Evolutionary conservation across 2,113 vertebrate genomes (phyloP).

Genomic region (Hippocampus zosterae): DNA sequence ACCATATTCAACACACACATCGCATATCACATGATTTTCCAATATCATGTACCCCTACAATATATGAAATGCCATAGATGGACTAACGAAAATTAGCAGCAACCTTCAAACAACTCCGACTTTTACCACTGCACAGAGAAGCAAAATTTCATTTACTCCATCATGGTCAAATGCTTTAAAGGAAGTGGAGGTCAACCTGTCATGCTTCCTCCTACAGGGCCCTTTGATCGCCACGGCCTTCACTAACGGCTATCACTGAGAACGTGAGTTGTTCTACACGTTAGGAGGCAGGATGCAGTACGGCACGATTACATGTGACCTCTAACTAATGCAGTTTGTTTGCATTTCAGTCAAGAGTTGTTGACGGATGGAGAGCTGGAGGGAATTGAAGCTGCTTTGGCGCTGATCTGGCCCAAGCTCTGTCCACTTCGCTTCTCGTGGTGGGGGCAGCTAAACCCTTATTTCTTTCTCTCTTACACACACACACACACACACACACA

Average conservation of each 20-base stretch:
- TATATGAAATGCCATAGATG: too few species aligned
- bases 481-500: conserved; percentile 19
- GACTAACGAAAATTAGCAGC: too few species aligned
- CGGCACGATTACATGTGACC: not conserved
- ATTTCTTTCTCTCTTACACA: conserved; percentile 40
- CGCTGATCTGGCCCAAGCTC: conserved; percentile 62
- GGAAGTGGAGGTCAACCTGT: not conserved
- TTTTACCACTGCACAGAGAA: not conserved
- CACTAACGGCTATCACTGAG: conserved; percentile 99
- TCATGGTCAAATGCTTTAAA: not conserved
- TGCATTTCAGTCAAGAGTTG: conserved; percentile 40
- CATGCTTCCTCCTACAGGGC: conserved; percentile 74
- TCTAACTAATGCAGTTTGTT: conserved; percentile 25
- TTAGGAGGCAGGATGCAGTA: not conserved
- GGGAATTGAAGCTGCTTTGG: conserved; percentile 58
- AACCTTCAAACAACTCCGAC: not conserved
- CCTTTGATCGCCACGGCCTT: conserved; percentile 99
- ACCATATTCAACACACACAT: too few species aligned
- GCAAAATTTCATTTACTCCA: too few species aligned
- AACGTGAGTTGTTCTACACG: conserved; percentile 27
- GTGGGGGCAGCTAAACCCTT: conserved; percentile 57
- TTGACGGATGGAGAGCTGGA: conserved; percentile 52
- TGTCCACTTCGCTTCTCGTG: conserved; percentile 69
- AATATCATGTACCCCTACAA: too few species aligned
- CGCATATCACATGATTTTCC: too few species aligned